A percentile compares a stretch with the other conserved stretches of the same genome.
These are phyloP conservation scores for Mus spicilegus DNA, from an alignment of 2,113 vertebrate species.

Conservation along the genomic window DNA sequence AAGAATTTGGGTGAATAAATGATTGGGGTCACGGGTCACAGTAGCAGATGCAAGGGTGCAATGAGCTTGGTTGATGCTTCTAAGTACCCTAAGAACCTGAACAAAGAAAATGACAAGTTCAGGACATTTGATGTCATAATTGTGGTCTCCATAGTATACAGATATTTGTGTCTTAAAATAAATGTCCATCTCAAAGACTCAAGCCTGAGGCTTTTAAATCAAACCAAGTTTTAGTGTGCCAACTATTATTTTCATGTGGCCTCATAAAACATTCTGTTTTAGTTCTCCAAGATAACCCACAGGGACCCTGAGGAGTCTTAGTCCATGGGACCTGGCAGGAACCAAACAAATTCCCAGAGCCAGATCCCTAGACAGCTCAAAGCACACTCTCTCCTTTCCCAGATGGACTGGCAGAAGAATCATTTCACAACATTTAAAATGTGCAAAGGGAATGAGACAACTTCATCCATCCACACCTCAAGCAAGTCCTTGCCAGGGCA, in stretches of 20 bases:
- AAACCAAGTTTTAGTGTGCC: neutral
- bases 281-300: neutral
- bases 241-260: neutral
- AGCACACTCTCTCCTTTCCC: neutral
- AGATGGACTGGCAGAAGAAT: neutral
- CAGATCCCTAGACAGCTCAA: neutral
- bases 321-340: neutral
- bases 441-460: neutral
- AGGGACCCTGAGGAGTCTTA: neutral
- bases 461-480: neutral
- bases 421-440: neutral
- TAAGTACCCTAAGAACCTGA: neutral
- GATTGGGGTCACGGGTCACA: neutral
- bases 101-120: neutral
- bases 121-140: neutral
- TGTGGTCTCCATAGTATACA: neutral
- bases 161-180: neutral
- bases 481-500: neutral
- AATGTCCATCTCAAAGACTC: neutral
- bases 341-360: neutral
- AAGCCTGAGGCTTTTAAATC: neutral
- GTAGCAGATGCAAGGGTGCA: neutral
- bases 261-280: neutral
- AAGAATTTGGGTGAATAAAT: neutral
- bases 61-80: neutral